Base-by-base conservation (phyloP, 2,888 invertebrate species). In the Carabus problematicus region DNA sequence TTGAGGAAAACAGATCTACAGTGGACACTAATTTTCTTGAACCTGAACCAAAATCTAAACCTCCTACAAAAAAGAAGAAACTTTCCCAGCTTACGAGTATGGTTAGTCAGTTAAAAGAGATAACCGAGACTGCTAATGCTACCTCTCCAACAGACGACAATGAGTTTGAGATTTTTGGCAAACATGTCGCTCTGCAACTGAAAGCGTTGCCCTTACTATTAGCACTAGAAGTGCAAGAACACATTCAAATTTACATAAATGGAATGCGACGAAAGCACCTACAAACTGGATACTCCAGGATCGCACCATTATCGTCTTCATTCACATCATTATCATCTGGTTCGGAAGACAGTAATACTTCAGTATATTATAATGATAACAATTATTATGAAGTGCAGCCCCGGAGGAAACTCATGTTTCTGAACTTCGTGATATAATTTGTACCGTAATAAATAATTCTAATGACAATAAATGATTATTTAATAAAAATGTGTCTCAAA, bases 91-190 rank as follows among this genome's bases (percentile, higher is more conserved):
- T 75, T 70, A 73, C 75, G 67, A 74, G 70, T 71, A 74, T 74
- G 73, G 73, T 74, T 71, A 64, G 71, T 54, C 72, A 75, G 71
- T 73, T 75, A 73, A 75, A 75, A 72, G 73, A 74, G 55, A 75
- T 75, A 73, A 64, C 73, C 70, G 71, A 75, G 66, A 72, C 73
- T 72, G 71, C 73, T 72, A 74, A 75, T 71, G 72, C 73, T 61
- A 29, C 2, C 29, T 29, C 29, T 2, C 3, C 29, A 29, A 72
- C 70, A 73, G 74, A 73, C 73, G 74, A 75, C 70, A 75, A 75
- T 74, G 74, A 75, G 74, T 74, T 74, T 70, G 75, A 74, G 56
- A 70, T 75, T 54, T 75, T 75, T 71, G 73, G 74, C 69, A 74
- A 74, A 74, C 73, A 75, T 73, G 73, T 73, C 69, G 72, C 71